These are phyloP conservation scores for Sigmodon hispidus DNA, from an alignment of 2,113 vertebrate genomes.

Conservation along the genomic window DNA sequence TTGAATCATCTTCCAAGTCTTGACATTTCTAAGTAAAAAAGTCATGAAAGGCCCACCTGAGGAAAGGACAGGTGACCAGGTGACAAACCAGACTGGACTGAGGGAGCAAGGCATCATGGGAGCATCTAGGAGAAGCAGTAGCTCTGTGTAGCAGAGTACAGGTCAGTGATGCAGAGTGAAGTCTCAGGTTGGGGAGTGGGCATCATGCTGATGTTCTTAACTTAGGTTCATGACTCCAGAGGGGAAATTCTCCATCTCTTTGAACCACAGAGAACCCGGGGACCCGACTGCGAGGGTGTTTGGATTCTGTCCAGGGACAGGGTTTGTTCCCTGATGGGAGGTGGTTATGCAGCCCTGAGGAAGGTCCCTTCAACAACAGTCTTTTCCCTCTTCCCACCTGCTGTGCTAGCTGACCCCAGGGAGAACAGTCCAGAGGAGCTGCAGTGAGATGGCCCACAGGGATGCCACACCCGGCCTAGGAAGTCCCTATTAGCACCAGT, in stretches of 20 bases:
- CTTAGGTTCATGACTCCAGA: neutral
- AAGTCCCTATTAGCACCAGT: neutral
- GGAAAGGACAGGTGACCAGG: neutral
- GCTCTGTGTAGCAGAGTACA: neutral
- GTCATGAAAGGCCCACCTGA: neutral
- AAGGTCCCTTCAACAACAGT: neutral
- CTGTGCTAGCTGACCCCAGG: neutral
- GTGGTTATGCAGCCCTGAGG: neutral
- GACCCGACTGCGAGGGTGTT: neutral
- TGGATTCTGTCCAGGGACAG: neutral
- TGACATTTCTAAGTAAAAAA: neutral
- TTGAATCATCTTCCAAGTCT: neutral
- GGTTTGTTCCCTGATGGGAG: neutral
- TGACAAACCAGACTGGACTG: neutral
- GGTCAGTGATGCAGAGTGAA: neutral
- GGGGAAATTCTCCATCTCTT: neutral
- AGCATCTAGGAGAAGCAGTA: neutral
- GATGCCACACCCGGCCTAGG: neutral
- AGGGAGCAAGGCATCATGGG: neutral
- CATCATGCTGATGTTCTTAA: neutral
- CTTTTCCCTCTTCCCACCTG: neutral
- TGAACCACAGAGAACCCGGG: neutral
- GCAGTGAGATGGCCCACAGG: accelerated
- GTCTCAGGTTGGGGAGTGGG: neutral
- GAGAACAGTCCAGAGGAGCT: neutral